phyloP scores from a whole-genome alignment of 2,888 invertebrate genomes.

The Macrosoma leucophasiata region DNA sequence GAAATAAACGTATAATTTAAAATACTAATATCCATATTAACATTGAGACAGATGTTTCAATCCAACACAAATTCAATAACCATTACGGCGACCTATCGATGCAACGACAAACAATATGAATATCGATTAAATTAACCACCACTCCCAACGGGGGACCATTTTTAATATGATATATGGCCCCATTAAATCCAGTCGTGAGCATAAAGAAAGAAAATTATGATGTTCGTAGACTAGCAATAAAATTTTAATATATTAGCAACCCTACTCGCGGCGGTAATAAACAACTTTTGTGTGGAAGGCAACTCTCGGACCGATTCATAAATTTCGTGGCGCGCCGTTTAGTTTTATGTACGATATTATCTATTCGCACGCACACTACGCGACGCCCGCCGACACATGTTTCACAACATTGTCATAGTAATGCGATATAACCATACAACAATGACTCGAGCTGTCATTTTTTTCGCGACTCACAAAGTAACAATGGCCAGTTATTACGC shows the following conservation, averaged over 20 bases:
- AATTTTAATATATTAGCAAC: slow-evolving; percentile 59
- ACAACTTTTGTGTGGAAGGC: slow-evolving; percentile 73
- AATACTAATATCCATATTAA: too few species aligned
- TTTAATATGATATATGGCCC: slow-evolving; percentile 52
- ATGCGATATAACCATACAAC: slow-evolving; percentile 25
- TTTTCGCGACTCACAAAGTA: slow-evolving; percentile 17
- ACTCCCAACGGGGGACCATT: slow-evolving; percentile 53
- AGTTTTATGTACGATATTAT: slow-evolving; percentile 68
- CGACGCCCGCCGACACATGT: slow-evolving; percentile 25
- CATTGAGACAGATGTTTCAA: slow-evolving; percentile 26
- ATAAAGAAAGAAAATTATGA: slow-evolving; percentile 59
- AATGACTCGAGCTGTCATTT: slow-evolving; percentile 29
- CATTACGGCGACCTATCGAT: slow-evolving; percentile 28
- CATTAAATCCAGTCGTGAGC: slow-evolving; percentile 56
- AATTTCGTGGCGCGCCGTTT: slow-evolving; percentile 68
- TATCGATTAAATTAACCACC: slow-evolving; percentile 54
- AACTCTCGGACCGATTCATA: slow-evolving; percentile 66
- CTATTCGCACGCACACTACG: slow-evolving; percentile 58
- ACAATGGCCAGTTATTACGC: slow-evolving; percentile 22
- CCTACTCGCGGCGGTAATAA: slow-evolving; percentile 59
- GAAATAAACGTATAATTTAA: too few species aligned
- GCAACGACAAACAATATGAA: slow-evolving; percentile 47
- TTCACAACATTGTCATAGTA: slow-evolving; percentile 27
- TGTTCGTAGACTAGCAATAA: slow-evolving; percentile 50
- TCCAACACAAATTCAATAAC: slow-evolving; percentile 14